Conservation (phyloP, 2,888 invertebrate genomes). For the Cheilosia urbana region DNA sequence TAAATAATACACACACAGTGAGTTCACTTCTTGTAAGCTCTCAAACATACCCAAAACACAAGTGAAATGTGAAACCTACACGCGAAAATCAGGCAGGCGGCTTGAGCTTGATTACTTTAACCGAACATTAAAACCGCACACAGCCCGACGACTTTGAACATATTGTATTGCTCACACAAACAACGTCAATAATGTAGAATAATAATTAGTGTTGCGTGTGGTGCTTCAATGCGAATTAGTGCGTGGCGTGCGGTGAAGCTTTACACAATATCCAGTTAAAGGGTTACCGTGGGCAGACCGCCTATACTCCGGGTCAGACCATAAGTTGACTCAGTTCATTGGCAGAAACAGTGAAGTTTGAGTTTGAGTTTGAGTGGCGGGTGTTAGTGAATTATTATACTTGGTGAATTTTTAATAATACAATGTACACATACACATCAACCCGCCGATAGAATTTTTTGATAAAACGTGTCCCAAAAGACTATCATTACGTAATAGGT, state of each 20-base stretch:
- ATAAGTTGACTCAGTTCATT: neutral
- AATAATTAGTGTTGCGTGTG: slow-evolving; percentile 49
- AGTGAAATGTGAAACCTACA: neutral
- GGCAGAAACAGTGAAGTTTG: neutral
- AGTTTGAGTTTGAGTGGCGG: neutral
- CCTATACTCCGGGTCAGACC: slow-evolving; percentile 23
- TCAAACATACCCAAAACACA: neutral
- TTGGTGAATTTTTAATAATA: neutral
- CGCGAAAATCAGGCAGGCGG: neutral
- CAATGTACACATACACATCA: no score
- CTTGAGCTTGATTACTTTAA: slow-evolving; percentile 32
- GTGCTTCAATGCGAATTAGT: slow-evolving; percentile 9
- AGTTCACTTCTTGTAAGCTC: neutral
- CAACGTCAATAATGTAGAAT: slow-evolving; percentile 38
- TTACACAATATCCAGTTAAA: slow-evolving; percentile 33
- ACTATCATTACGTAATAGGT: no score
- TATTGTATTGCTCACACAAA: slow-evolving; percentile 21
- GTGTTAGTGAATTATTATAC: neutral
- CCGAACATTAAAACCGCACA: slow-evolving; percentile 41
- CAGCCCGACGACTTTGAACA: slow-evolving; percentile 6
- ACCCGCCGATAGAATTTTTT: no score
- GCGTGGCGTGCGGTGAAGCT: slow-evolving; percentile 37
- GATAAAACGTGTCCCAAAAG: no score
- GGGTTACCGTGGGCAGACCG: slow-evolving; percentile 29
- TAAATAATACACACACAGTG: neutral